Conservation (phyloP, 23 tunicate species). For the Trididemnum clinides region DNA sequence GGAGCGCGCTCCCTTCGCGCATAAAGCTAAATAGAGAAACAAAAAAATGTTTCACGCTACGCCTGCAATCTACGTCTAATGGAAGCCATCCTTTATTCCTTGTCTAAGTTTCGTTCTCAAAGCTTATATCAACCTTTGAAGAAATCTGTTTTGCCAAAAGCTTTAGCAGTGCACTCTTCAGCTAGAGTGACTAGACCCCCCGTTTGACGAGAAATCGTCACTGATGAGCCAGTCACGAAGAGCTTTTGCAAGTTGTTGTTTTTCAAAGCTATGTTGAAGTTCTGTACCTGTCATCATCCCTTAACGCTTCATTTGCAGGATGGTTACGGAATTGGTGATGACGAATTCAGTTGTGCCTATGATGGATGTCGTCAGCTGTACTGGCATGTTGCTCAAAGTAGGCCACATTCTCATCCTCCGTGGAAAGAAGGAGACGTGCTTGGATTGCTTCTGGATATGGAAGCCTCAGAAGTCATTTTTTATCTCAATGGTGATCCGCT, state of each 20-base stretch:
- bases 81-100: no score
- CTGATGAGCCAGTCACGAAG: no score
- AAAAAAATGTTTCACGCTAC: no score
- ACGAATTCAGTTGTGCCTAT: constrained; percentile 86
- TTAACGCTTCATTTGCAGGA: constrained; percentile 38
- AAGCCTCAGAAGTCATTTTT: constrained; percentile 56
- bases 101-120: no score
- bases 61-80: no score
- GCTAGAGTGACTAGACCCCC: no score
- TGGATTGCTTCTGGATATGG: constrained; percentile 72
- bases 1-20: no score
- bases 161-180: no score
- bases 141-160: no score
- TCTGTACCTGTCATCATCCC: background rate
- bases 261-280: background rate
- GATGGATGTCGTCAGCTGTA: constrained; percentile 86
- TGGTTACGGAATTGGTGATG: constrained; percentile 94
- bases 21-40: no score
- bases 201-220: no score
- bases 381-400: constrained; percentile 80
- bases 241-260: background rate
- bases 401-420: constrained; percentile 69
- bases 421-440: constrained; percentile 86
- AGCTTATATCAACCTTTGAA: no score
- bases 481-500: constrained; percentile 76